A percentile compares a stretch with the other conserved stretches of the same genome.
phyloP scores from a whole-genome alignment of 2,797 vertebrate genomes.

The Pangasius mekongensis region DNA sequence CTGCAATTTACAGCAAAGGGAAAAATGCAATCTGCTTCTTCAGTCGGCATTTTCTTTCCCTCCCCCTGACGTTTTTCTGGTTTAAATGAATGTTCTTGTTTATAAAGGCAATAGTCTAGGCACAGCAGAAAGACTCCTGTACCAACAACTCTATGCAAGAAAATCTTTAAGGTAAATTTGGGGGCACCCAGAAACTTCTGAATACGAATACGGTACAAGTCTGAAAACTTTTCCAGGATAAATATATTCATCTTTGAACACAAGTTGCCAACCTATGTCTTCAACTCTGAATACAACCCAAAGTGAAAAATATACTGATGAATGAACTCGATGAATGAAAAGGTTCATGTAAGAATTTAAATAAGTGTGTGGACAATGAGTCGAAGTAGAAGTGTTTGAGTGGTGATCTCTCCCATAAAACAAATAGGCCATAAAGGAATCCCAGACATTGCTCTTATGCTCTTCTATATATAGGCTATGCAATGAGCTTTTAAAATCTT shows the following conservation, averaged over 20 bases:
- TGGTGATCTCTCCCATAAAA: neutral
- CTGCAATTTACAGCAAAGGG: neutral
- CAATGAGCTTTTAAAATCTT: neutral
- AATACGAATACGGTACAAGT: too few species aligned
- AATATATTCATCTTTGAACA: neutral
- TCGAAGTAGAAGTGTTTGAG: neutral
- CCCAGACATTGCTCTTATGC: neutral
- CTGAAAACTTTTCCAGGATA: too few species aligned
- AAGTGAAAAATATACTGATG: neutral
- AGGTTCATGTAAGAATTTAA: neutral
- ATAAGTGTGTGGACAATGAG: neutral
- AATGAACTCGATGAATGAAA: neutral
- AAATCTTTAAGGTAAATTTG: too few species aligned
- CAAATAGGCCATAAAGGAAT: constrained; percentile 1
- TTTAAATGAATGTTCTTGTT: neutral
- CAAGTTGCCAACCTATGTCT: neutral
- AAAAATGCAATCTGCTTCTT: too few species aligned
- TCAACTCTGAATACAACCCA: neutral
- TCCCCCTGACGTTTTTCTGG: neutral
- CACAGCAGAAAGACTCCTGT: too few species aligned
- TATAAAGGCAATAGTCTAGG: neutral
- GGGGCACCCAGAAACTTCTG: too few species aligned
- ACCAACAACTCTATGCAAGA: too few species aligned
- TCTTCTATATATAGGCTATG: neutral
- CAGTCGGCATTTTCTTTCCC: too few species aligned